A percentile compares a stretch with the other conserved stretches of the same genome.
These are phyloP conservation scores for Austrolebias charrua DNA, from an alignment of 2,797 vertebrate species.

Conservation along the genomic window DNA sequence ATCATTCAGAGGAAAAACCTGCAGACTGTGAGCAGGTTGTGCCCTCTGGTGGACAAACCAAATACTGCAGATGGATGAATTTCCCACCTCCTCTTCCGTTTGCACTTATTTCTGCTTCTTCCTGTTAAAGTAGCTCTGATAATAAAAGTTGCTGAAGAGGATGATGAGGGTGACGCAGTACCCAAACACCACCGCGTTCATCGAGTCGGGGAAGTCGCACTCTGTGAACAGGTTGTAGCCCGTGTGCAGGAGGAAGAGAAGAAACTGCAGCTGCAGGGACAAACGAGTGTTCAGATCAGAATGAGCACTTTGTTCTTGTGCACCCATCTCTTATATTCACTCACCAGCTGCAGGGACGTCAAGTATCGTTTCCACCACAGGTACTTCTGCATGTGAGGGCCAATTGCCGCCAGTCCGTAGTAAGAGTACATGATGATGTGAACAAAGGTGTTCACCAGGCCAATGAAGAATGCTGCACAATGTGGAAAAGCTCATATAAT, in stretches of 20 bases:
- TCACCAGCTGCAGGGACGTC: slow-evolving; percentile 94
- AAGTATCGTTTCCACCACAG: slow-evolving; percentile 98
- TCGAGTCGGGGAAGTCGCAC: slow-evolving; percentile 74
- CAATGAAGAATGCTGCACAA: slow-evolving; percentile 92
- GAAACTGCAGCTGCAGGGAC: slow-evolving; percentile 76
- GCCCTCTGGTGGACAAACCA: slow-evolving; percentile 60
- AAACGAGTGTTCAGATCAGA: not conserved
- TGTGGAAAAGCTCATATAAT: slow-evolving; percentile 24
- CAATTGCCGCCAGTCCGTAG: slow-evolving; percentile 91
- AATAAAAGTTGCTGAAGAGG: slow-evolving; percentile 83
- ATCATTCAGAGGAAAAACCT: not conserved
- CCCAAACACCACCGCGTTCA: slow-evolving; percentile 74
- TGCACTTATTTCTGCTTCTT: slow-evolving; percentile 70
- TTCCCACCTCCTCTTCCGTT: not conserved
- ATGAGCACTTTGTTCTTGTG: fast-evolving
- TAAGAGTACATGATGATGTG: slow-evolving; percentile 96
- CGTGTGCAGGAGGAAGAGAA: slow-evolving; percentile 77
- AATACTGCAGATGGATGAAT: slow-evolving; percentile 23
- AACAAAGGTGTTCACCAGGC: slow-evolving; percentile 91
- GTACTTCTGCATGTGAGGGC: slow-evolving; percentile 94
- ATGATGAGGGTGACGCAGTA: slow-evolving; percentile 79
- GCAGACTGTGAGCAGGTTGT: slow-evolving; percentile 16
- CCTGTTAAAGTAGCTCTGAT: slow-evolving; percentile 66
- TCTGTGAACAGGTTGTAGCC: slow-evolving; percentile 80
- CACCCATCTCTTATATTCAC: slow-evolving; percentile 70